Conservation (phyloP, 2,113 vertebrate genomes). For the Elaphurus davidianus region DNA sequence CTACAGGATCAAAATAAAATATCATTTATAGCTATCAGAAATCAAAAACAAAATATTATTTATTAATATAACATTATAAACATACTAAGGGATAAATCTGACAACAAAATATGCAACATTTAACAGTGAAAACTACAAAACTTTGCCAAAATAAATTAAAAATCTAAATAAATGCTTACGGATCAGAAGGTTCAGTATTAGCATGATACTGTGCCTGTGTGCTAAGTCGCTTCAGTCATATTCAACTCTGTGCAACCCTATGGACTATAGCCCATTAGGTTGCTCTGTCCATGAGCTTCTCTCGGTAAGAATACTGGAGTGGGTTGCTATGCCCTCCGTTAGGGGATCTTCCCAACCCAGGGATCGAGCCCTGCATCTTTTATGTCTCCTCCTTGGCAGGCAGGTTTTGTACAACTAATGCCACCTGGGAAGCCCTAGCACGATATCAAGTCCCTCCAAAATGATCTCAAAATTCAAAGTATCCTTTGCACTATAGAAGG, state of each 20-base stretch:
- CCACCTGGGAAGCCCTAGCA: background rate
- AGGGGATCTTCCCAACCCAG: background rate
- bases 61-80: background rate
- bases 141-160: background rate
- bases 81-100: background rate
- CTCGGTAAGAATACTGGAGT: background rate
- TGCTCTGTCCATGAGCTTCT: background rate
- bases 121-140: background rate
- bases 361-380: rapidly evolving
- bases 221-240: background rate
- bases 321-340: background rate
- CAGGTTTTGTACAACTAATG: background rate
- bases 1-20: background rate
- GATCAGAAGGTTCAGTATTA: background rate
- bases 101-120: background rate
- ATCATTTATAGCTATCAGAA: background rate
- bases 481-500: background rate
- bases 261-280: background rate
- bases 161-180: background rate
- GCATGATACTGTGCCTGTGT: background rate
- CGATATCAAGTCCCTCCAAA: background rate
- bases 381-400: background rate
- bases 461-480: background rate
- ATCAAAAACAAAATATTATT: background rate
- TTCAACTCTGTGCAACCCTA: rapidly evolving